Evolutionary conservation across 1,140 invertebrate species (phyloP).

Genomic region (Hylaeus anthracinus): DNA sequence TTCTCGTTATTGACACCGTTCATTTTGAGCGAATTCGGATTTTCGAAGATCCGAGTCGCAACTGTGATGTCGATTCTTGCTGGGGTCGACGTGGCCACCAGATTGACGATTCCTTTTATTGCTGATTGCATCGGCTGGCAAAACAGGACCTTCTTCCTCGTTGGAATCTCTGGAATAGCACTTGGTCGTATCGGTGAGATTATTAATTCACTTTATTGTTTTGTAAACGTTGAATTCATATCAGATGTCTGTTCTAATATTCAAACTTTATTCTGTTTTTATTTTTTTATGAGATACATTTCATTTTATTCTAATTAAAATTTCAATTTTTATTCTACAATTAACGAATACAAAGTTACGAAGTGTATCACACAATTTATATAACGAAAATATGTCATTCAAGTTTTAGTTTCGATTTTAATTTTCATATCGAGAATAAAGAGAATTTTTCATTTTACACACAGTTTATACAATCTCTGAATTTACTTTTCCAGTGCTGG

Average conservation of each 20-base stretch:
- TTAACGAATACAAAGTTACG: no score
- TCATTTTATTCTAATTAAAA: no score
- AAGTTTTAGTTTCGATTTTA: background rate
- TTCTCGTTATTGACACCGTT: constrained; percentile 87
- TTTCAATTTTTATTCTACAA: no score
- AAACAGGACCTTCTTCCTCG: constrained; percentile 72
- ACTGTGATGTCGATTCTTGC: constrained; percentile 84
- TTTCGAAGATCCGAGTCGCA: constrained; percentile 82
- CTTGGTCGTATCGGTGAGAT: constrained; percentile 70
- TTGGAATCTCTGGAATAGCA: constrained; percentile 71
- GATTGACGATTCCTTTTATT: constrained; percentile 84
- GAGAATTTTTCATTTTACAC: background rate
- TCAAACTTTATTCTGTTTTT: no score
- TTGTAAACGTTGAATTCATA: no score
- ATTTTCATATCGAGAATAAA: background rate
- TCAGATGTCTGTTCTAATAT: no score
- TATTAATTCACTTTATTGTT: background rate
- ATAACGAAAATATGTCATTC: background rate
- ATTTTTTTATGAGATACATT: no score
- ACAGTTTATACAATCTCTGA: constrained; percentile 17
- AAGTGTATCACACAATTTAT: no score
- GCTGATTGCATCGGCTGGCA: constrained; percentile 76
- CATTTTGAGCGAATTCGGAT: constrained; percentile 84
- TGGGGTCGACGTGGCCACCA: constrained; percentile 82
- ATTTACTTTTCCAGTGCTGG: constrained; percentile 75